Conservation (phyloP, 2,113 vertebrate genomes). For the Indicator maculatus region DNA sequence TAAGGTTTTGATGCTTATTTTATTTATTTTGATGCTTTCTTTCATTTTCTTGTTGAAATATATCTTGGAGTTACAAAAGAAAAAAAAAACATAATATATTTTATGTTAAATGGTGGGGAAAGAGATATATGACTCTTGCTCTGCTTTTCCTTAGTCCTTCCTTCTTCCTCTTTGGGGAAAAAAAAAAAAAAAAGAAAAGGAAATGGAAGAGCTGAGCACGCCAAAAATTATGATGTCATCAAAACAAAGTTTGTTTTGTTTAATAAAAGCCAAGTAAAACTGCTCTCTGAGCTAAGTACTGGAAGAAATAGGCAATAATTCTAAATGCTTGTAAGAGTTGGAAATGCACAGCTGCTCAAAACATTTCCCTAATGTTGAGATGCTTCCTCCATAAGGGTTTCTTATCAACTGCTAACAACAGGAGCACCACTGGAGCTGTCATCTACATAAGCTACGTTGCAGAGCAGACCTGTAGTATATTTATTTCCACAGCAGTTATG, state of each 20-base stretch:
- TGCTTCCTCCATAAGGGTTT: neutral
- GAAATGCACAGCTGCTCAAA: neutral
- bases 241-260: neutral
- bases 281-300: neutral
- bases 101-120: neutral
- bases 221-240: neutral
- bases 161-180: neutral
- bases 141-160: neutral
- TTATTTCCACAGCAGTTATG: neutral
- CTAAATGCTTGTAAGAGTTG: neutral
- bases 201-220: neutral
- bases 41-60: neutral
- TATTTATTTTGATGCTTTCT: neutral
- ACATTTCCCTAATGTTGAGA: neutral
- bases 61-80: neutral
- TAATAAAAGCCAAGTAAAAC: neutral
- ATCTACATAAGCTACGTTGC: fast-evolving
- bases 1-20: neutral
- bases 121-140: fast-evolving
- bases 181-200: too few relatives aligned
- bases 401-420: neutral
- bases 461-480: neutral
- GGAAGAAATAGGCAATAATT: neutral
- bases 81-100: neutral
- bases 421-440: neutral